Evolutionary conservation across 2,888 invertebrate species (phyloP).

Genomic region (Mesorhabditis belari): DNA sequence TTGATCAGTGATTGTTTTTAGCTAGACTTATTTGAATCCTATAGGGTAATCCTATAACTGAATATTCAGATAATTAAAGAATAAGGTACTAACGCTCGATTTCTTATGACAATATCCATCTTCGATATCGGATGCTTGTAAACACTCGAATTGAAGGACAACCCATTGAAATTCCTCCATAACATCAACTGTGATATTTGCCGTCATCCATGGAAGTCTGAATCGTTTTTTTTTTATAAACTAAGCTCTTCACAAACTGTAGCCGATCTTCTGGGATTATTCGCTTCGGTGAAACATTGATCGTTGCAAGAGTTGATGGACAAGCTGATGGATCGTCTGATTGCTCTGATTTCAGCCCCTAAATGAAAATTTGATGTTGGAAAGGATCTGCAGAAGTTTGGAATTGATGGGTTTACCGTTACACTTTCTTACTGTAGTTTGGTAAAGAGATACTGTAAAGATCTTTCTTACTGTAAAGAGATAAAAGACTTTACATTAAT

Average conservation of each 20-base stretch:
- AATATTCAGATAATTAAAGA: no score
- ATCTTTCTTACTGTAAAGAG: no score
- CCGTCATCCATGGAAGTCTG: constrained; percentile 32
- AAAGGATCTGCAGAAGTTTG: no score
- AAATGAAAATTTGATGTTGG: no score
- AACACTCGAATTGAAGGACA: constrained; percentile 30
- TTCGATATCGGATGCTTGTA: constrained; percentile 25
- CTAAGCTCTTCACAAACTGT: no score
- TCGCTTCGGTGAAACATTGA: not conserved
- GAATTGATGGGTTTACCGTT: no score
- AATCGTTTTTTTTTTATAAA: constrained; percentile 1
- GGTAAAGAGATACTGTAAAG: no score
- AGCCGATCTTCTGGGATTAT: not conserved
- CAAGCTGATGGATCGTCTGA: not conserved
- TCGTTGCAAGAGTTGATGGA: not conserved
- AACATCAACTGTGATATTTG: constrained; percentile 24
- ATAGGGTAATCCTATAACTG: not conserved
- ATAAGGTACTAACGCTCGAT: no score
- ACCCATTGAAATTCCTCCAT: constrained; percentile 10
- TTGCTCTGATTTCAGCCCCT: no score
- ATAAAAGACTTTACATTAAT: no score
- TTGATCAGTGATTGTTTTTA: no score
- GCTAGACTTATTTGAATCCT: not conserved
- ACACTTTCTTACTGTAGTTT: no score
- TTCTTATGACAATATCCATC: constrained; percentile 43